Base-by-base conservation (phyloP, 2,797 vertebrate species). In the Oryzias dopingdopingensis region DNA sequence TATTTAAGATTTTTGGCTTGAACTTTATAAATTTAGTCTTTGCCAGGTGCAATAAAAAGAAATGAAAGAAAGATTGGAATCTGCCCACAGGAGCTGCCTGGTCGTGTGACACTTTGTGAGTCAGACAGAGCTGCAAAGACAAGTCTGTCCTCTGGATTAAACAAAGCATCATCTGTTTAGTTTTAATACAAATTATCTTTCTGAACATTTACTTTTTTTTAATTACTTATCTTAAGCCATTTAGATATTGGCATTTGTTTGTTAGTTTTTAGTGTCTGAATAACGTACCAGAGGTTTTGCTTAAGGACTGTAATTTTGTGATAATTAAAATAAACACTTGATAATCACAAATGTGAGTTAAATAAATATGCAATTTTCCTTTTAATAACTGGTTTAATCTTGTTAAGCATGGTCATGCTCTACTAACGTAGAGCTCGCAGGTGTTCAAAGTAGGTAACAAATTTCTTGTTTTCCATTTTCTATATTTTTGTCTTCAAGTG, bases 31-130 rank as follows among this genome's bases (percentile, higher is more conserved):
- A 69, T 61, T 14, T 5, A 26, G 42, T 17, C 52, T 14, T 24
- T 12, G 59, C 49, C 44, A 24, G 41, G 46, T 61, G 63, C 32
- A 40, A 59, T 18, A 57, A 57, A 57, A 37, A 56, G 50, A 54
- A 65, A 64, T 17, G 49, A 12, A 46, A 75, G 57, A 70, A 46
- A 76, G 57, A 70, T 73, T 56, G 46, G 0, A 42, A 77, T 73
- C 49, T 68, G 70, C 45, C 49, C 20, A 42, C 52, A 3, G 62
- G 57, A 62, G 60, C 51, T 24, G 62, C 62, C 42, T 20, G 70
- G 53, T 66, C 42, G 20, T 55, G 40, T 52, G 58, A 58, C 59
- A 59, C 47, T 59, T 45, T 29, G 43, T 23, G 62, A 59, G 57
- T 48, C 37, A 8, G 24, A 49, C 5, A 29, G 52, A 40, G 49